phyloP scores from a whole-genome alignment of 2,113 vertebrate species.

The Naja naja region DNA sequence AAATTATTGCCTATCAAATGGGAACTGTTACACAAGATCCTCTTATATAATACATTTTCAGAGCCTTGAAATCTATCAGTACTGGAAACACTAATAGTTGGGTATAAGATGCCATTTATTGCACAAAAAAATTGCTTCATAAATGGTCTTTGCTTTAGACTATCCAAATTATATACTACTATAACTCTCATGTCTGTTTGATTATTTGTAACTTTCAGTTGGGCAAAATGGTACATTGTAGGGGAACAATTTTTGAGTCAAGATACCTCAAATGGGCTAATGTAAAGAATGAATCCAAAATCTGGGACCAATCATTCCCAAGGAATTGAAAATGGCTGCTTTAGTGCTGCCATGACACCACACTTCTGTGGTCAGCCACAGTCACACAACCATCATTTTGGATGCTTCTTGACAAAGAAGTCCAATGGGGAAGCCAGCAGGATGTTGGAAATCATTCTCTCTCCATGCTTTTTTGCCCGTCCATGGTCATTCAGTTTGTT shows the following conservation, averaged over 20 bases:
- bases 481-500: neutral
- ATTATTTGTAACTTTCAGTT: neutral
- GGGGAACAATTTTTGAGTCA: neutral
- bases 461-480: neutral
- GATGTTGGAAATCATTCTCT: neutral
- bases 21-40: conserved; percentile 18
- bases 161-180: neutral
- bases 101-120: neutral
- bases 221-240: neutral
- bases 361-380: neutral
- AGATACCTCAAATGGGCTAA: neutral
- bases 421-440: neutral
- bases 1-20: conserved; percentile 26
- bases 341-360: neutral
- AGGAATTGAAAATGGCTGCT: neutral
- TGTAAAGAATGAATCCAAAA: neutral
- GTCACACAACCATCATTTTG: neutral
- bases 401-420: neutral
- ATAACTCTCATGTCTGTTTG: neutral
- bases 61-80: neutral
- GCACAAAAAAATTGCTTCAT: neutral
- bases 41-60: neutral
- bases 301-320: neutral
- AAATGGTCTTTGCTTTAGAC: neutral
- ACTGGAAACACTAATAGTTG: neutral